Evolutionary conservation across 1,140 invertebrate species (phyloP).

Genomic region (Orchestia grillus): DNA sequence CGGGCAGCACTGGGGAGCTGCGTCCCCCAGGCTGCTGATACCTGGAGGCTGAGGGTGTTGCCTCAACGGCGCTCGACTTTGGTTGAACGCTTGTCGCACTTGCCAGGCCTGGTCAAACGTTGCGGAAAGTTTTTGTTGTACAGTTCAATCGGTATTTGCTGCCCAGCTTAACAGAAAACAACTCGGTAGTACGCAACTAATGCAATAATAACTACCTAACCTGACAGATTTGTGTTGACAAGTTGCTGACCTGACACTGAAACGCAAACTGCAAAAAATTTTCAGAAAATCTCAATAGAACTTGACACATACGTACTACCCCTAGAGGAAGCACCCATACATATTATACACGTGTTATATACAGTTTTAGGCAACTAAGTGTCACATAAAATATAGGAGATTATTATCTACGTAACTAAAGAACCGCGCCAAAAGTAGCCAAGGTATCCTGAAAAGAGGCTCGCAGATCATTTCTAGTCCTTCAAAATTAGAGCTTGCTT

Average conservation of each 20-base stretch:
- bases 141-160: too few species aligned
- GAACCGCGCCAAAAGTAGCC: neutral
- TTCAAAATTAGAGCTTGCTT: neutral
- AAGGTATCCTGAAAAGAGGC: neutral
- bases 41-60: constrained; percentile 13
- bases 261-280: neutral
- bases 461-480: neutral
- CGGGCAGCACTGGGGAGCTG: neutral
- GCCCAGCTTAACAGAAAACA: too few species aligned
- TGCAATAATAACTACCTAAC: neutral
- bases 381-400: neutral
- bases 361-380: too few species aligned
- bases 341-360: too few species aligned
- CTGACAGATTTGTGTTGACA: neutral
- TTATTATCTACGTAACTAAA: neutral
- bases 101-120: constrained; percentile 46
- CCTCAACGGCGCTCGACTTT: constrained; percentile 55
- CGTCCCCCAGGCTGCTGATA: constrained; percentile 31
- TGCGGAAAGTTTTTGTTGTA: neutral
- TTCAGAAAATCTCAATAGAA: neutral
- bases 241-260: neutral
- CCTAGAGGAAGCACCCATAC: too few species aligned
- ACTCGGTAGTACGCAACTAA: neutral
- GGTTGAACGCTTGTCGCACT: constrained; percentile 58
- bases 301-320: neutral